Base-by-base conservation (phyloP, 2,888 invertebrate genomes). In the Ecdyonurus torrentis region DNA sequence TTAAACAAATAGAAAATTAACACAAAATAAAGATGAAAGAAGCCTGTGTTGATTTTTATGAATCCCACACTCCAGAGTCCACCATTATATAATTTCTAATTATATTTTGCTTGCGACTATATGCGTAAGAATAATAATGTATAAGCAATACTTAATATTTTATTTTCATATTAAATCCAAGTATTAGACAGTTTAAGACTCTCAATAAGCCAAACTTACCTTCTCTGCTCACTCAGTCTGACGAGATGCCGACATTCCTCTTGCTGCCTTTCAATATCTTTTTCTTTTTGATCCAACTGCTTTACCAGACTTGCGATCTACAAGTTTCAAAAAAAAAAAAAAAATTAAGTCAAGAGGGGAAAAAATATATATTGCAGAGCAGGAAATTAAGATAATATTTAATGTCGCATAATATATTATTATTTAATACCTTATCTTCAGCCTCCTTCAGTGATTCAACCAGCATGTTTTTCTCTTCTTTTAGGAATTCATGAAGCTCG, bases 401-500 rank as follows among this genome's bases (percentile, higher is more conserved):
- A 23, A 23, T 37, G 25, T 15, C 25, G 61, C 52, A 52, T 37
- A 23, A 25, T 52, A n/a, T n/a, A n/a, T n/a, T n/a, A n/a, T n/a
- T n/a, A 2, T 53, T 20, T 19, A 73, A 72, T 62, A 83, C 79
- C 72, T 87, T 86, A 1, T 74, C 72, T 74, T 92, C 92, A 1
- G 86, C 79, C 67, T 92, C 92, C 53, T 84, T 83, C 58, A 92
- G 77, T 1, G 90, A 86, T 71, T 91, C 91, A 23, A 83, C 81
- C 68, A 92, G 78, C 7, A 89, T 85, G 2, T 83, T 81, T 70
- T 91, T 91, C 75, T 93, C 92, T 10, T 88, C 87, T 69, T 90
- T 89, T 66, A 92, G 79, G 73, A 93, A 93, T 71, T 92, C 91
- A 72, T 91, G 89, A 76, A 92, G 79, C 75, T 93, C 92, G 1